These are phyloP conservation scores for Falco naumanni DNA, from an alignment of 2,797 vertebrate genomes.

Conservation along the genomic window DNA sequence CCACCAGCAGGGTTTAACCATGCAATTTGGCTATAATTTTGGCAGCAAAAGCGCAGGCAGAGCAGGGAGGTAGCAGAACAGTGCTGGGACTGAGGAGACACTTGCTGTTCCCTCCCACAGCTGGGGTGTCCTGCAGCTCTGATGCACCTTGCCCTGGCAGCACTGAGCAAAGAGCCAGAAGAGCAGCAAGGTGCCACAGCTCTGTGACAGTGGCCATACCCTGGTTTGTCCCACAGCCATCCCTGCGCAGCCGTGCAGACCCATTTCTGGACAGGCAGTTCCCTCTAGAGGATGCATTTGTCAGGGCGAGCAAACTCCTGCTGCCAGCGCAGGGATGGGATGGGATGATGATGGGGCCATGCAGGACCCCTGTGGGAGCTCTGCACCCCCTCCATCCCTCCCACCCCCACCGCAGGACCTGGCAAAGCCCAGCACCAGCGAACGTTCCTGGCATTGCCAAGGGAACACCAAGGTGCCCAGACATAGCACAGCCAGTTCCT, in stretches of 20 bases:
- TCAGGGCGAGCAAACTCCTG: not conserved
- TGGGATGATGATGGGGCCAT: rapidly evolving
- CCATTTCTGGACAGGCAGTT: conserved; percentile 25
- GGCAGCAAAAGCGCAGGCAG: not conserved
- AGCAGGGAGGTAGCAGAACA: not conserved
- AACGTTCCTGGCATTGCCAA: rapidly evolving
- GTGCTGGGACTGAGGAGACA: no score
- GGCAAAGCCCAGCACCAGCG: rapidly evolving
- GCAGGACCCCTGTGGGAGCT: not conserved
- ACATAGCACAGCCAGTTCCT: rapidly evolving
- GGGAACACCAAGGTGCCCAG: rapidly evolving
- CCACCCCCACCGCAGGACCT: rapidly evolving
- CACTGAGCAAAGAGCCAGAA: not conserved
- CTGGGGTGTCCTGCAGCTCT: not conserved
- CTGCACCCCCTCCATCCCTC: not conserved
- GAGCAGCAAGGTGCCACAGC: not conserved
- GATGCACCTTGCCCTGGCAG: not conserved
- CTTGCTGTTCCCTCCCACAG: not conserved
- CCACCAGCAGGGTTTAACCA: not conserved
- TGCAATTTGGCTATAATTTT: not conserved
- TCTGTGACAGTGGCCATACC: not conserved
- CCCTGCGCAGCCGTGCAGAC: rapidly evolving
- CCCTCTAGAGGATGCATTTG: conserved; percentile 34
- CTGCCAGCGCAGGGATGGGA: rapidly evolving
- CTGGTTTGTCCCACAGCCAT: rapidly evolving